These are phyloP conservation scores for Chiloscyllium plagiosum DNA, from an alignment of 2,113 vertebrate species.

Conservation along the genomic window DNA sequence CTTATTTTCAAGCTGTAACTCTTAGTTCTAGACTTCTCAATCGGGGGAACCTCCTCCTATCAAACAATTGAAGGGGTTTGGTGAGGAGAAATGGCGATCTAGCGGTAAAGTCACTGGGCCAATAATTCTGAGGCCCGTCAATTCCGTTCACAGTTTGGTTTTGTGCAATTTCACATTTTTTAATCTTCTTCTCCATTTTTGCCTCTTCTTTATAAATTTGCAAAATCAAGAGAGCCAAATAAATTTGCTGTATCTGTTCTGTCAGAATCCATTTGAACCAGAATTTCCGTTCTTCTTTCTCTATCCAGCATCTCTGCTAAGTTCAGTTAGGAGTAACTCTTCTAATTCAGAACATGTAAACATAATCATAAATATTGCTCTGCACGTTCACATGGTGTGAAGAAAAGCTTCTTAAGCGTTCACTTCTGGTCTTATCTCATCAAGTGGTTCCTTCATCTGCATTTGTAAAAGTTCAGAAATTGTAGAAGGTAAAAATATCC, in stretches of 20 bases:
- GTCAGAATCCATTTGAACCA: not conserved
- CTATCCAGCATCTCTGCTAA: not conserved
- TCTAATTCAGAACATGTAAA: too few species aligned
- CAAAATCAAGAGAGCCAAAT: not conserved
- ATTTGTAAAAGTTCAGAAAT: too few species aligned
- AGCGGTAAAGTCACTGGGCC: too few species aligned
- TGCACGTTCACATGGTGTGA: not conserved
- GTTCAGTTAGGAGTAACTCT: not conserved
- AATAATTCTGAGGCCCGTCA: too few species aligned
- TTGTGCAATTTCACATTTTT: slow-evolving; percentile 58
- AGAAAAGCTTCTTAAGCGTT: not conserved
- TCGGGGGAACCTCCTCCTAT: too few species aligned
- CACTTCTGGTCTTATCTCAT: too few species aligned
- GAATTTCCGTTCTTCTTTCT: not conserved
- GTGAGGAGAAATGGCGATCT: too few species aligned
- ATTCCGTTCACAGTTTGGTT: slow-evolving; percentile 61
- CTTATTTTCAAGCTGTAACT: too few species aligned
- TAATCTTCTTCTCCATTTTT: slow-evolving; percentile 43
- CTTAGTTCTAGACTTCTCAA: too few species aligned
- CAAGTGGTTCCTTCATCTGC: too few species aligned
- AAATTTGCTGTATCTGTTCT: not conserved
- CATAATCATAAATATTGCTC: not conserved
- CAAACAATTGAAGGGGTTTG: too few species aligned
- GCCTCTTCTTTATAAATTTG: slow-evolving; percentile 57
- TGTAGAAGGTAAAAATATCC: not conserved